Conservation (phyloP, 2,888 invertebrate genomes). For the Globia sparganii region DNA sequence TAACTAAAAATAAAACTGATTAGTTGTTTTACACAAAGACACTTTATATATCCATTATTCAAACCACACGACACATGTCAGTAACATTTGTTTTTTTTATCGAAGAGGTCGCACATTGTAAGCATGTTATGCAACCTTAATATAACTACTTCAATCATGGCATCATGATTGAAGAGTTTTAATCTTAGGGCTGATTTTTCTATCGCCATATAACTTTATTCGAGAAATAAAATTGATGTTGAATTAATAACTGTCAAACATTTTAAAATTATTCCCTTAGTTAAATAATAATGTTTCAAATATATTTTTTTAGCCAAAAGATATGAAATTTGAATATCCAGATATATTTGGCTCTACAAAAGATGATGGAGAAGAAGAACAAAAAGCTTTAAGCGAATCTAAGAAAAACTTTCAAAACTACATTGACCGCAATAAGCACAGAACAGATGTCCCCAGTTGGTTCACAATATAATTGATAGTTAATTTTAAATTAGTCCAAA, state of each 20-base stretch:
- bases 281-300: not conserved
- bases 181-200: no score
- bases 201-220: no score
- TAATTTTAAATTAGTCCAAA: slow-evolving; percentile 40
- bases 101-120: no score
- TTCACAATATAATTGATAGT: slow-evolving; percentile 88
- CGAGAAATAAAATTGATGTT: no score
- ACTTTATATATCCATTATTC: no score
- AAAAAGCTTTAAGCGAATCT: slow-evolving; percentile 91
- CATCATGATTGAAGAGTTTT: not conserved
- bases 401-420: slow-evolving; percentile 91
- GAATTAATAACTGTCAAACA: no score
- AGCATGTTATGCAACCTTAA: no score
- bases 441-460: slow-evolving; percentile 95
- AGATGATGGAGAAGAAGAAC: slow-evolving; percentile 90
- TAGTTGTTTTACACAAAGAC: no score
- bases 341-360: slow-evolving; percentile 91
- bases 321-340: slow-evolving; percentile 94
- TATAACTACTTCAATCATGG: not conserved
- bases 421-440: slow-evolving; percentile 91
- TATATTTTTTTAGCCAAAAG: slow-evolving; percentile 91
- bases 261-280: no score
- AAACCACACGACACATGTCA: no score
- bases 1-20: no score
- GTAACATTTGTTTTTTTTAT: no score